Percentiles rank a stretch among this genome's conserved stretches.
These are phyloP conservation scores for Andrena marginata DNA, from an alignment of 2,888 invertebrate genomes.

Conservation along the genomic window DNA sequence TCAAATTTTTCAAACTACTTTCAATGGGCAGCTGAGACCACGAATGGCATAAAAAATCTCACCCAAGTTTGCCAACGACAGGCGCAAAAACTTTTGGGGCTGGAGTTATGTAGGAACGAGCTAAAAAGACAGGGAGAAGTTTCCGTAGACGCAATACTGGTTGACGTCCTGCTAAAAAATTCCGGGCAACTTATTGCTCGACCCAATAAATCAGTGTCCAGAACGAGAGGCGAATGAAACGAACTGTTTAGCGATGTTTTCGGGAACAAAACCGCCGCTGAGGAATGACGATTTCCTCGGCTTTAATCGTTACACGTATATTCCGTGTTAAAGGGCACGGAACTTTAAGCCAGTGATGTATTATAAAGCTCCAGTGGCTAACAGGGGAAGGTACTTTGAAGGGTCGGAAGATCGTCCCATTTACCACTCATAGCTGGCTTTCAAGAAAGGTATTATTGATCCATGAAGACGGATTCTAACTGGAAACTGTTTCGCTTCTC, in stretches of 20 bases:
- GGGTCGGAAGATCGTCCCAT: slow-evolving; percentile 64
- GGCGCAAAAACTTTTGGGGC: neutral
- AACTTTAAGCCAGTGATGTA: slow-evolving; percentile 50
- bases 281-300: slow-evolving; percentile 2
- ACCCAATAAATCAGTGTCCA: neutral
- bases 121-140: neutral
- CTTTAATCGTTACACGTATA: slow-evolving; percentile 45
- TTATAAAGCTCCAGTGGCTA: slow-evolving; percentile 42
- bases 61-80: neutral
- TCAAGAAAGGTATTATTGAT: slow-evolving; percentile 64
- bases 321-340: slow-evolving; percentile 53
- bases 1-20: no score
- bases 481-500: slow-evolving; percentile 46
- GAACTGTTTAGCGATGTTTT: neutral
- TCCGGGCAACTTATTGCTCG: neutral
- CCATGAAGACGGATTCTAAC: slow-evolving; percentile 52
- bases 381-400: slow-evolving; percentile 51
- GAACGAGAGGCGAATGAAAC: neutral
- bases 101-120: neutral
- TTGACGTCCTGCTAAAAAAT: neutral
- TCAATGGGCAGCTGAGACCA: no score
- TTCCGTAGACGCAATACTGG: neutral
- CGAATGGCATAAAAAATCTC: no score
- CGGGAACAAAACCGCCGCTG: neutral
- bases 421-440: slow-evolving; percentile 61